Base-by-base conservation (phyloP, 2,113 vertebrate genomes). In the Mungos mungo region DNA sequence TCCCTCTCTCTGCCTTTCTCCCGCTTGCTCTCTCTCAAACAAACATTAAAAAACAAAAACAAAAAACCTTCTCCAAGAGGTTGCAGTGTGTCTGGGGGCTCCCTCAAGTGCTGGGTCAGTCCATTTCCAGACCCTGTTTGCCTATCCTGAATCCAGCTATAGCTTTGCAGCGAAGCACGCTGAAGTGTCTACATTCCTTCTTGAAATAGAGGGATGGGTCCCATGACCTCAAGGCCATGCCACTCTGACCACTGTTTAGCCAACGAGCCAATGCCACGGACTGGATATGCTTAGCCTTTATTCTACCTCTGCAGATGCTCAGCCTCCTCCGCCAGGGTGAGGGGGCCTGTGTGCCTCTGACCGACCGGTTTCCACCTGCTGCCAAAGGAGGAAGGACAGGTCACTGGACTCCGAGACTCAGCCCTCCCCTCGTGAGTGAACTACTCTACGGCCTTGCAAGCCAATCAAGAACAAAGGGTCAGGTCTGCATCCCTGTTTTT, bases 311-410 rank as follows among this genome's bases (percentile, higher is more conserved):
- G 6, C 15, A 54, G 86, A n/a, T 14, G 21, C 88, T 50, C 29
- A 0, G 82, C 29, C 19, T 38, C 54, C 63, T 29, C 31, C 9
- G 25, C 47, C 19, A 19, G 74, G 38, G 3, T 0, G 0, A 57
- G 41, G 33, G 33, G 38, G 33, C 45, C 3, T 0, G 21, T 0
- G 3, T 27, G 60, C 74, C 84, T 69, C 9, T 35, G 69, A 9
- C 9, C 31, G 69, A 9, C 82, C 76, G 23, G 15, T 45, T 77
- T 74, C 86, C 35, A 3, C 50, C 38, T 23, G n/a, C 52, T 54
- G 71, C 69, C 0, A 0, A 15, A 76, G n/a, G 27, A 11, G 3
- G 27, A 72, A 65, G 69, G 41, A 12, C 25, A 35, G 8, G 54
- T 95, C 85, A 35, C 83, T n/a, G n/a, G 54, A 41, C 65, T 69